Base-by-base conservation (phyloP, 2,113 vertebrate genomes). In the Epinephelus lanceolatus region DNA sequence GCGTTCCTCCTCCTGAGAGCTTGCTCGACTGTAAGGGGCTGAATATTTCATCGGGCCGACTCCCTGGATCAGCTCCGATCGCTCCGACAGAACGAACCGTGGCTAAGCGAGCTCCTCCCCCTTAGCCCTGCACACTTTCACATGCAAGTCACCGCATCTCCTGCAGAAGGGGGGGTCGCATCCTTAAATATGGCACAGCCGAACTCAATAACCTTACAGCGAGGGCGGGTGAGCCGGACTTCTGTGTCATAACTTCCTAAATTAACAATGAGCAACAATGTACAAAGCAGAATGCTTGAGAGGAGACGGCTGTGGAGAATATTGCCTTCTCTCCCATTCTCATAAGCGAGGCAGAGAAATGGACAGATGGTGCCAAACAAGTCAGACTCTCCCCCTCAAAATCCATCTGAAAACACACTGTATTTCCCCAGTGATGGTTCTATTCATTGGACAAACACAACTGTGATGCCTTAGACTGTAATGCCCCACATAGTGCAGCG, bases 221-320 rank as follows among this genome's bases (percentile, higher is more conserved):
- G 10, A 59, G 81, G 63, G 73, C 12, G 65, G 79, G 61, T 8
- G 17, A 69, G 76, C 18, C 17, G 19, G 63, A 81, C 71, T 80
- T 88, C 51, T 86, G 67, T 86, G 91, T 84, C 90, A 72, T 75
- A 83, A 83, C 81, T 62, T 83, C 59, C 71, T 93, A 70, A 92
- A 92, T 94, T 85, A 94, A 85, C 86, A 71, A 93, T 88, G 90
- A 92, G 91, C 73, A 10, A 76, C 77, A 40, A 86, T 33, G 65
- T 75, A 63, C 71, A 70, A 76, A 76, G 68, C 51, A 17, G 71
- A 51, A 27, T 0, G 63, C 27, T 17, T 12, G 18, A 66, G 84
- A 75, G 27, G 68, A 57, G 59, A 59, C 8, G 1, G 30, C 37
- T 33, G 53, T 14, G 53, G 70, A 71, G 61, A 66, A 76, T n/a